Evolutionary conservation across 2,888 invertebrate species (phyloP).

Genomic region (Sipha maydis): DNA sequence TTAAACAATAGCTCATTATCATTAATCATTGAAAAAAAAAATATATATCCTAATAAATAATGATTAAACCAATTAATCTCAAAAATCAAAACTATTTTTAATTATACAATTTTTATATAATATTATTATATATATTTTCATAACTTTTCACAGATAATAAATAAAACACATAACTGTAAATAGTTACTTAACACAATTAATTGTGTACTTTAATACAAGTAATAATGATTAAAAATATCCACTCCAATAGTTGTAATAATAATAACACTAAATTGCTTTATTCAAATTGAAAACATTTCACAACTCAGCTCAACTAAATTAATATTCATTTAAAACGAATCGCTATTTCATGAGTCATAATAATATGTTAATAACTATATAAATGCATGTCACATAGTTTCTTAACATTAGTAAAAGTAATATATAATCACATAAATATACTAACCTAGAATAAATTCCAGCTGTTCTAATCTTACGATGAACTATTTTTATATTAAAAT

Average conservation of each 20-base stretch:
- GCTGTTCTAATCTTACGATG: no score
- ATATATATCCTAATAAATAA: no score
- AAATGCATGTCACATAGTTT: neutral
- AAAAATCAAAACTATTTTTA: no score
- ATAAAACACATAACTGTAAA: no score
- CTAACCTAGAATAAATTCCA: no score
- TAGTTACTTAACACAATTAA: neutral
- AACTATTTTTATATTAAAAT: neutral
- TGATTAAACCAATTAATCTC: no score
- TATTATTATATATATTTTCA: no score
- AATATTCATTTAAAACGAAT: constrained; percentile 21
- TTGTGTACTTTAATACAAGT: neutral
- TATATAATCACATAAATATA: neutral
- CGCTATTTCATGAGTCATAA: neutral
- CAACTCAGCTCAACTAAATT: neutral
- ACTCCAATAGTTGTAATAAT: neutral
- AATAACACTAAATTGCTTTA: neutral
- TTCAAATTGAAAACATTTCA: neutral
- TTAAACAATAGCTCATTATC: no score
- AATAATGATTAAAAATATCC: neutral
- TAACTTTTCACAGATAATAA: no score
- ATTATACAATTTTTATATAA: no score
- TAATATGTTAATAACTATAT: neutral
- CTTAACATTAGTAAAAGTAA: constrained; percentile 8
- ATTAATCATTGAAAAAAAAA: no score